Percentiles rank a stretch among this genome's conserved stretches.
These are phyloP conservation scores for Piprites chloris DNA, from an alignment of 2,113 vertebrate species.

Conservation along the genomic window DNA sequence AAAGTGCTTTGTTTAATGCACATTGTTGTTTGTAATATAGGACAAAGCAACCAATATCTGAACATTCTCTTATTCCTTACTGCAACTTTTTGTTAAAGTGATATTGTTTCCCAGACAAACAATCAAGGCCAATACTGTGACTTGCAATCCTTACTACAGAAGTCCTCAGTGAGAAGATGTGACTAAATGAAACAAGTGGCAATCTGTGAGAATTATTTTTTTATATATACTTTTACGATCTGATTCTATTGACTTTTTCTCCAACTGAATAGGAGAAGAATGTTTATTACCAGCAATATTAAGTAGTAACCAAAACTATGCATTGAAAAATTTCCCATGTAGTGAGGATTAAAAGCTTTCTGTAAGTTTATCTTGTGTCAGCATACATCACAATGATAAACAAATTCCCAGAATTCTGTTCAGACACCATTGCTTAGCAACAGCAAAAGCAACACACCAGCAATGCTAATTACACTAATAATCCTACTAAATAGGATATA, in stretches of 20 bases:
- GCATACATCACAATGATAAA: not conserved
- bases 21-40: not conserved
- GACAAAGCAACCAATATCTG: not conserved
- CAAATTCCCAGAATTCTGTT: constrained; percentile 4
- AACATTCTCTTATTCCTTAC: not conserved
- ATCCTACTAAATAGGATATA: constrained; percentile 26
- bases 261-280: not conserved
- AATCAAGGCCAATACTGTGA: not conserved
- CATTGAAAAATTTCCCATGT: constrained; percentile 41
- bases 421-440: not conserved
- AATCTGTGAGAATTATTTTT: constrained; percentile 31
- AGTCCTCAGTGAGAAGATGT: not conserved
- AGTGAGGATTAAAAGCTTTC: constrained; percentile 52
- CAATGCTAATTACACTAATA: constrained; percentile 61
- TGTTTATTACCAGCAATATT: constrained; percentile 41
- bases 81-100: not conserved
- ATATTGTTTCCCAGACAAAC: not conserved
- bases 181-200: not conserved
- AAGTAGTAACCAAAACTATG: constrained; percentile 52
- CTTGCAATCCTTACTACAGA: not conserved
- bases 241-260: constrained; percentile 21
- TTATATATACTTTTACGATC: not conserved
- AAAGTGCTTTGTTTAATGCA: not conserved
- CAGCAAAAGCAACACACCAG: constrained; percentile 27
- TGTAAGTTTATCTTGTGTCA: constrained; percentile 46